Evolutionary conservation across 2,113 vertebrate genomes (phyloP).

Genomic region (Seriola quinqueradiata): DNA sequence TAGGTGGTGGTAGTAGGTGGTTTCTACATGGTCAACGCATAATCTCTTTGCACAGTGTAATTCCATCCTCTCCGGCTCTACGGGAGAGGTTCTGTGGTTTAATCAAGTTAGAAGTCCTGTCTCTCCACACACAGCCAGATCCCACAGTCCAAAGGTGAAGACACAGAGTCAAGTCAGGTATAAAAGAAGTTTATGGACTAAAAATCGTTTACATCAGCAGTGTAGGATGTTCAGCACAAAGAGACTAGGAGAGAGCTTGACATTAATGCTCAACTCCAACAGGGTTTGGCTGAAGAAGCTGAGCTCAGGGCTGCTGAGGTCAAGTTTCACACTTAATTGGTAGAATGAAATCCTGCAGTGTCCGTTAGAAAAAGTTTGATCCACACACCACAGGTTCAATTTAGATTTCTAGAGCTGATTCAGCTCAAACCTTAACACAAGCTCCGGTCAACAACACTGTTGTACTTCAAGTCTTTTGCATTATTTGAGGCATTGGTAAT

Average conservation of each 20-base stretch:
- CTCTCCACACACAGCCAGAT: background rate
- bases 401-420: background rate
- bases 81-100: background rate
- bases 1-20: background rate
- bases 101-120: conserved; percentile 28
- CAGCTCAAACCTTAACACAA: background rate
- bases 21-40: conserved; percentile 6
- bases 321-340: conserved; percentile 32
- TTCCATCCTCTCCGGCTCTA: background rate
- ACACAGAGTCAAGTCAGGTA: conserved; percentile 30
- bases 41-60: conserved; percentile 27
- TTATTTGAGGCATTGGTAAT: background rate
- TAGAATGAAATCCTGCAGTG: background rate
- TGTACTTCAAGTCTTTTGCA: background rate
- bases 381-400: background rate
- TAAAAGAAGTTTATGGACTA: conserved; percentile 32
- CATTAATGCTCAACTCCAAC: conserved; percentile 8
- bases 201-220: conserved; percentile 45
- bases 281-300: conserved; percentile 5
- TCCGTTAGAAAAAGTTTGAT: background rate
- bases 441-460: background rate
- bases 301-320: conserved; percentile 5
- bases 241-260: background rate
- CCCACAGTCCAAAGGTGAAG: conserved; percentile 17
- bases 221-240: background rate